A percentile compares a stretch with the other conserved stretches of the same genome.
Conservation (phyloP, 2,888 invertebrate species). For the Trypoxylon attenuatum region DNA sequence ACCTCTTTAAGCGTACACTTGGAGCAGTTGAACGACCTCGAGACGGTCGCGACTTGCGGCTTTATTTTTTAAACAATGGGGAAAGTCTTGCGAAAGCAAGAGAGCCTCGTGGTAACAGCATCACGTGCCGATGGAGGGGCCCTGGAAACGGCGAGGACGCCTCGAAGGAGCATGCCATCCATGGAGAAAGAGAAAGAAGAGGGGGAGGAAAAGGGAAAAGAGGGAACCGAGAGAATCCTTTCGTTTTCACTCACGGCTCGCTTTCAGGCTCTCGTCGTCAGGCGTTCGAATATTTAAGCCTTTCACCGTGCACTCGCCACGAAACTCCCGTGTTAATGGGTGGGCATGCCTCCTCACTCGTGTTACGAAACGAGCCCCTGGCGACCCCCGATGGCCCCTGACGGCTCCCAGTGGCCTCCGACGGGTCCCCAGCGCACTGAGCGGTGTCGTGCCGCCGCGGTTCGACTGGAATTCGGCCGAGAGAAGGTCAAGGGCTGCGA, state of each 20-base stretch:
- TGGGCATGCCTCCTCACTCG: constrained; percentile 38
- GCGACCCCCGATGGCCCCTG: too few species aligned
- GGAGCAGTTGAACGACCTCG: constrained; percentile 51
- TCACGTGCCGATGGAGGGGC: constrained; percentile 33
- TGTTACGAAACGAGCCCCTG: constrained; percentile 59
- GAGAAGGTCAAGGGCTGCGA: constrained; percentile 71
- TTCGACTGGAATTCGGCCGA: constrained; percentile 64
- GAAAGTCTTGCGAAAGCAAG: constrained; percentile 66
- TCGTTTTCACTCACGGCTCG: constrained; percentile 61
- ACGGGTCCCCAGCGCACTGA: too few species aligned
- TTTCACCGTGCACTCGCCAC: constrained; percentile 40
- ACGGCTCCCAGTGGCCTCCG: too few species aligned
- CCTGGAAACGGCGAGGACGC: too few species aligned
- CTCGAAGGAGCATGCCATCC: too few species aligned
- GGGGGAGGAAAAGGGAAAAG: constrained; percentile 6
- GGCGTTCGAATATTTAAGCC: constrained; percentile 26
- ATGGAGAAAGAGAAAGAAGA: constrained; percentile 6
- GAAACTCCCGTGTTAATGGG: constrained; percentile 55
- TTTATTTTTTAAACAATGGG: constrained; percentile 67
- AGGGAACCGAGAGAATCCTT: constrained; percentile 58
- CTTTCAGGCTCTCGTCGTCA: constrained; percentile 36
- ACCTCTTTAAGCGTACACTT: constrained; percentile 48
- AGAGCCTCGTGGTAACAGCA: constrained; percentile 27
- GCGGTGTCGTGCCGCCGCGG: too few species aligned
- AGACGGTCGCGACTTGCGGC: constrained; percentile 34